phyloP scores from a whole-genome alignment of 2,888 invertebrate genomes.

The Trachelus stipa region DNA sequence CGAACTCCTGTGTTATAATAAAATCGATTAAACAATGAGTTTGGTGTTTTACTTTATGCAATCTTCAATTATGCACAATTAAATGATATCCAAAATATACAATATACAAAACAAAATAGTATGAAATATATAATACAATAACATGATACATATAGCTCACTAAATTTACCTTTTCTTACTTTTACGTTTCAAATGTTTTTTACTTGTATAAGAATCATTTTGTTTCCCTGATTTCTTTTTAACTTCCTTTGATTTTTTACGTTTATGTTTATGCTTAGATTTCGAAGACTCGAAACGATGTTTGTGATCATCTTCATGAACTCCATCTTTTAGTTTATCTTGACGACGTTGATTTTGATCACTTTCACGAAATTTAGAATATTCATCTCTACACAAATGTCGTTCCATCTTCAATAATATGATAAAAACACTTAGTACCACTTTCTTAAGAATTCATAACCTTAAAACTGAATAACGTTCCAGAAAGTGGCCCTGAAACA shows the following conservation, averaged over 20 bases:
- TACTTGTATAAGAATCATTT: slow-evolving; percentile 29
- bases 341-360: slow-evolving; percentile 21
- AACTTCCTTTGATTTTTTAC: slow-evolving; percentile 34
- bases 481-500: too few species aligned
- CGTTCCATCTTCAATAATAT: slow-evolving; percentile 38
- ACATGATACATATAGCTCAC: too few species aligned
- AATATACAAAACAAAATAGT: too few species aligned
- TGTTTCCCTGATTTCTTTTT: slow-evolving; percentile 37
- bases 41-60: neutral
- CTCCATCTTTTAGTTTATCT: slow-evolving; percentile 12
- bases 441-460: too few species aligned
- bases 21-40: neutral
- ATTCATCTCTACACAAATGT: slow-evolving; percentile 31
- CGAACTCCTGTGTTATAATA: slow-evolving; percentile 24
- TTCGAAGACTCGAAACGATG: slow-evolving; percentile 31
- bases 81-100: too few species aligned
- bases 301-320: neutral
- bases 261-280: slow-evolving; percentile 24
- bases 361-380: slow-evolving; percentile 27
- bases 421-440: too few species aligned
- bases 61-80: neutral
- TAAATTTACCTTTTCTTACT: slow-evolving; percentile 42
- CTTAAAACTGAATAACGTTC: too few species aligned
- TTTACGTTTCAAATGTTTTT: slow-evolving; percentile 47
- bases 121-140: too few species aligned